Evolutionary conservation across 2,888 invertebrate species (phyloP).

Genomic region (Agrilus cyanescens): DNA sequence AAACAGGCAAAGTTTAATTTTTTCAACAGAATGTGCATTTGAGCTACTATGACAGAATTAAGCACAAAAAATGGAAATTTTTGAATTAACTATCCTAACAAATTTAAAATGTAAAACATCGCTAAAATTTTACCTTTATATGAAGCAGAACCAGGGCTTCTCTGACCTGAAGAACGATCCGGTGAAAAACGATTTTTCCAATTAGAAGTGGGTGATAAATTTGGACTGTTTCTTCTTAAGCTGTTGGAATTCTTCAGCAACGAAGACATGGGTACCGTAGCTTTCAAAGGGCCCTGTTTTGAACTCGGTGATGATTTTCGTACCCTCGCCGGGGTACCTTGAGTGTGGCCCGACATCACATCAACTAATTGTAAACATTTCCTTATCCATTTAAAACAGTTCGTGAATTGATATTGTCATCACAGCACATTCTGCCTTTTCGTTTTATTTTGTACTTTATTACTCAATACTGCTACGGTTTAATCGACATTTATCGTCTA

Average conservation of each 20-base stretch:
- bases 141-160: constrained; percentile 60
- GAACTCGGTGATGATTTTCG: constrained; percentile 58
- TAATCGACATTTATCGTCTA: constrained; percentile 12
- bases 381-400: no score
- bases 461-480: constrained; percentile 13
- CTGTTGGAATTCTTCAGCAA: constrained; percentile 49
- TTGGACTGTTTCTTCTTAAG: constrained; percentile 51
- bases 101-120: background rate
- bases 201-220: constrained; percentile 51
- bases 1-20: background rate
- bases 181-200: constrained; percentile 57
- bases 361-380: constrained; percentile 1
- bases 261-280: constrained; percentile 64
- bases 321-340: constrained; percentile 34
- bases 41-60: no score
- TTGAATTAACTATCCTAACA: background rate
- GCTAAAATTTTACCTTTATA: constrained; percentile 49
- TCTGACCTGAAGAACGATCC: constrained; percentile 56
- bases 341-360: constrained; percentile 42
- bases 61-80: no score
- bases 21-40: no score
- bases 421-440: constrained; percentile 8
- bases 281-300: constrained; percentile 60
- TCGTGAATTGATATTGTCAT: background rate
- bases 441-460: constrained; percentile 5